A percentile compares a stretch with the other conserved stretches of the same genome.
phyloP scores from a whole-genome alignment of 2,888 invertebrate species.

The Thyatira batis region DNA sequence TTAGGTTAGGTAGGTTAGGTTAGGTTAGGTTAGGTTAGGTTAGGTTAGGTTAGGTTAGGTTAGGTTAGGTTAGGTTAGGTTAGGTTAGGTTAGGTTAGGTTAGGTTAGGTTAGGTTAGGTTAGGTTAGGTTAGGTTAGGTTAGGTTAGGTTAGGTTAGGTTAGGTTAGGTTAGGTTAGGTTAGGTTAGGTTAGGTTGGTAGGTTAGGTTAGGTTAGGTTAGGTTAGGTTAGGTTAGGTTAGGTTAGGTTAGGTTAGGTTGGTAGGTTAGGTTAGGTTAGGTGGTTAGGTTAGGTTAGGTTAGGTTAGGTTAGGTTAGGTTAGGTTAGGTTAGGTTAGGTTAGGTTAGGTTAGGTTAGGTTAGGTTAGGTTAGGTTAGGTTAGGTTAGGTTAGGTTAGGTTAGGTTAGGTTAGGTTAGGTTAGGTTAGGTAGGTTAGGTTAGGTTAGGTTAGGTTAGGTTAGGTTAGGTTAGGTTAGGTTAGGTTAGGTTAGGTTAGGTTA shows the following conservation, averaged over 20 bases:
- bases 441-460: constrained; percentile 10
- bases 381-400: constrained; percentile 9
- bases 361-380: constrained; percentile 9
- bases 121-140: constrained; percentile 12
- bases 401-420: constrained; percentile 10
- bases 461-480: constrained; percentile 10
- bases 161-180: constrained; percentile 11
- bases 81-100: constrained; percentile 13
- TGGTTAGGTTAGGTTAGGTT: constrained; percentile 11
- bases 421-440: too few species aligned
- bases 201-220: constrained; percentile 41
- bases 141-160: constrained; percentile 16
- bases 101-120: constrained; percentile 11
- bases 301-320: constrained; percentile 15
- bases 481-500: constrained; percentile 13
- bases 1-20: constrained; percentile 9
- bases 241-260: constrained; percentile 36
- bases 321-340: constrained; percentile 14
- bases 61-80: constrained; percentile 13
- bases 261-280: constrained; percentile 10
- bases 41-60: constrained; percentile 11
- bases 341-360: constrained; percentile 15
- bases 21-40: constrained; percentile 9
- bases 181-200: too few species aligned
- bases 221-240: constrained; percentile 38